Evolutionary conservation across 2,113 vertebrate species (phyloP).

Genomic region (Ifrita kowaldi): DNA sequence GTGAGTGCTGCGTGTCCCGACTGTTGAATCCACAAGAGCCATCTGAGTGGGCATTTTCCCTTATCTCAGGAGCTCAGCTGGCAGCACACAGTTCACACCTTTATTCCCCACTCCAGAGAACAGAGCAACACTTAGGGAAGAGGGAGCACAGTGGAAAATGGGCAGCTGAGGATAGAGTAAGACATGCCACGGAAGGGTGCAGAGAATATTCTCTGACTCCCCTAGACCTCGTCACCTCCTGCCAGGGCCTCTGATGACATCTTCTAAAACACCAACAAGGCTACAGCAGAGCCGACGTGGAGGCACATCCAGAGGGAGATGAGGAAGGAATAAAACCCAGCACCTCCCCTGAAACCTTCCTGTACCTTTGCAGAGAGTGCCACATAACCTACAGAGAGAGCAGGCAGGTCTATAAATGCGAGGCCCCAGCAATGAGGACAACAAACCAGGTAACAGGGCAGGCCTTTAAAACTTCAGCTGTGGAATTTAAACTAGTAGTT

Average conservation of each 20-base stretch:
- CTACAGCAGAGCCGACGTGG: fast-evolving
- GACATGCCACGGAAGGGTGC: fast-evolving
- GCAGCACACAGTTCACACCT: not conserved
- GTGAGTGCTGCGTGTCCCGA: fast-evolving
- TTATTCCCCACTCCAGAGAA: not conserved
- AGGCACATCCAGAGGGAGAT: not conserved
- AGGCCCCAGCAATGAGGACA: not conserved
- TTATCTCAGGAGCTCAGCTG: not conserved
- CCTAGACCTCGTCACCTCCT: not conserved
- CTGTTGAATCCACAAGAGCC: not conserved
- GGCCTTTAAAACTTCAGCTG: not conserved
- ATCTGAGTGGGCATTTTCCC: not conserved
- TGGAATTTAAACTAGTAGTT: not conserved
- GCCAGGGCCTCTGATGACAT: not conserved
- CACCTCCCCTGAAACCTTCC: not conserved
- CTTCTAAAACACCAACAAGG: not conserved
- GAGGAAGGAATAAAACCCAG: not conserved
- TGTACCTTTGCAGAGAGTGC: not conserved
- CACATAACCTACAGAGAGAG: not conserved
- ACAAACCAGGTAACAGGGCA: not conserved
- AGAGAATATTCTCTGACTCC: not conserved
- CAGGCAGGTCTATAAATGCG: fast-evolving
- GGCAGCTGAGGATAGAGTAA: not conserved
- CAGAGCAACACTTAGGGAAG: fast-evolving
- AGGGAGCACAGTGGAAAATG: fast-evolving